Conservation (phyloP, 2,113 vertebrate species). For the Probosciger aterrimus region DNA sequence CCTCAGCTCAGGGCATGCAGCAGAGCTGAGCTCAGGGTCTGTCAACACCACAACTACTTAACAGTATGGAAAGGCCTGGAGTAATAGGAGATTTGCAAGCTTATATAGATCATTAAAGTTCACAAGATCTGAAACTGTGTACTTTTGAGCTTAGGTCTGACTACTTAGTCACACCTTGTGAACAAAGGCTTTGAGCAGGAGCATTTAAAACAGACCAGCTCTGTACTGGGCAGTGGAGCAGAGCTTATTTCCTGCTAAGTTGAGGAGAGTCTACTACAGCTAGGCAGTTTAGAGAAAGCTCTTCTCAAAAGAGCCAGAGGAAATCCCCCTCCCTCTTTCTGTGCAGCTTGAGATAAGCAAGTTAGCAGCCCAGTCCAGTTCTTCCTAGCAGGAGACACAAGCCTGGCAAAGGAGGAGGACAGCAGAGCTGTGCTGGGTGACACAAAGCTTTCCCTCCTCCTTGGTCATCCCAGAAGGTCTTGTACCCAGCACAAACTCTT, state of each 20-base stretch:
- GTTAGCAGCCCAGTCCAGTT: neutral
- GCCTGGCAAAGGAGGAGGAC: neutral
- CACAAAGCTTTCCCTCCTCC: neutral
- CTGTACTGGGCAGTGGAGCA: neutral
- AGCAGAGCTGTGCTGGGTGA: neutral
- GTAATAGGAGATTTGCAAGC: neutral
- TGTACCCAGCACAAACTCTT: neutral
- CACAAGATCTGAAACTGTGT: neutral
- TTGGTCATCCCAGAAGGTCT: neutral
- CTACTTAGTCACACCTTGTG: slow-evolving; percentile 33
- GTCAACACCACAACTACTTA: neutral
- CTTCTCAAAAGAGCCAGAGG: slow-evolving; percentile 6
- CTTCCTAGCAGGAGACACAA: neutral
- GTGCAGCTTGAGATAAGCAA: slow-evolving; percentile 17
- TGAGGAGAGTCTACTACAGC: slow-evolving; percentile 43
- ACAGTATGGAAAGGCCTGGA: neutral
- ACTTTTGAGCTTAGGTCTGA: slow-evolving; percentile 28
- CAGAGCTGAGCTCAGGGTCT: neutral
- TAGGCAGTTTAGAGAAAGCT: slow-evolving; percentile 30
- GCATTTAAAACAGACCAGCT: neutral
- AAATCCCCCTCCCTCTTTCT: slow-evolving; percentile 13
- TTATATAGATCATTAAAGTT: slow-evolving; percentile 23
- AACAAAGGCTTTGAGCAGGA: slow-evolving; percentile 48
- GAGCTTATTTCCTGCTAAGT: slow-evolving; percentile 31
- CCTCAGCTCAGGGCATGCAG: neutral